Evolutionary conservation across 1,140 invertebrate genomes (phyloP).

Genomic region (Brachionus koreanus): DNA sequence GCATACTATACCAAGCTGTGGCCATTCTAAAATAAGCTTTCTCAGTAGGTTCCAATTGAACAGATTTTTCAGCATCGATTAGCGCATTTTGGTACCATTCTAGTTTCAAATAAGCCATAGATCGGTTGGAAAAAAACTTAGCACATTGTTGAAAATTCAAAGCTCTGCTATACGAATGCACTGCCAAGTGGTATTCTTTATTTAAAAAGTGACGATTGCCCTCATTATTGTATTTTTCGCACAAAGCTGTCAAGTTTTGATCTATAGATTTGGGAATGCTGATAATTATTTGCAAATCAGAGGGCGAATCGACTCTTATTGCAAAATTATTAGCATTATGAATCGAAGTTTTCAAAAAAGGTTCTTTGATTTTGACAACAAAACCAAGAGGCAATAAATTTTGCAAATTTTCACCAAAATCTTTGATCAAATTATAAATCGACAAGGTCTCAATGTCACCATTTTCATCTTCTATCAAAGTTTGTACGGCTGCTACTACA

Average conservation of each 20-base stretch:
- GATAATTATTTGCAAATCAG: neutral
- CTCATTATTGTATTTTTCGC: slow-evolving; percentile 12
- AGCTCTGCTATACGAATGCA: neutral
- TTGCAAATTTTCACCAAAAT: neutral
- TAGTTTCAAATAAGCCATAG: slow-evolving; percentile 19
- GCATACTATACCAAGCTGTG: neutral
- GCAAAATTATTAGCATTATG: neutral
- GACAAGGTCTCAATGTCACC: neutral
- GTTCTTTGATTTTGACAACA: neutral
- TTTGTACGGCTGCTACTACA: neutral
- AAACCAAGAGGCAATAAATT: neutral
- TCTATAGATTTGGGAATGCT: neutral
- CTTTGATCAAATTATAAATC: slow-evolving; percentile 16
- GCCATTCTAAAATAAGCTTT: slow-evolving; percentile 33
- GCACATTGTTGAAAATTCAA: neutral
- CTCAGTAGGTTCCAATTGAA: neutral
- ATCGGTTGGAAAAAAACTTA: slow-evolving; percentile 7
- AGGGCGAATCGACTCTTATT: neutral
- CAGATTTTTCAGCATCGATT: slow-evolving; percentile 5
- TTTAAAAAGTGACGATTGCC: slow-evolving; percentile 18
- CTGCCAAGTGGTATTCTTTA: neutral
- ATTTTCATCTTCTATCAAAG: slow-evolving; percentile 8
- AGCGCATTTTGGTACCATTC: neutral
- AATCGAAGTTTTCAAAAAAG: neutral
- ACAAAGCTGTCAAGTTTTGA: neutral